Evolutionary conservation across 2,888 invertebrate genomes (phyloP), one percentile per base, ranked within the genome.

Genomic region (Eilema caniola): DNA sequence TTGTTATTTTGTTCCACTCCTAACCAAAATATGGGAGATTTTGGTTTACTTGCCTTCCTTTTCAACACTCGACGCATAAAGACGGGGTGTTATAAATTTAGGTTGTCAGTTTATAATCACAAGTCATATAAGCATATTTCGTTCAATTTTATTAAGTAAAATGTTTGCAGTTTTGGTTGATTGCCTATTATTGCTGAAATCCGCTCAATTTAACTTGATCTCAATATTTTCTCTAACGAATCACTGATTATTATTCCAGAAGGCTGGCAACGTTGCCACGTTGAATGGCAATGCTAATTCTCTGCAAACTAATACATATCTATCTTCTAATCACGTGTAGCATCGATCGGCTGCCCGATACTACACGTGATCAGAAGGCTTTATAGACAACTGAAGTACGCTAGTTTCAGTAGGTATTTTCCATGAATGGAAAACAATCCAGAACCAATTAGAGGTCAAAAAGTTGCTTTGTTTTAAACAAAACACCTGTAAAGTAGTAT

Each of bases 1-100:
- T 62, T 37, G 37, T 62, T 53, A 25, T 62, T 62, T 62, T 62
- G 25, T 62, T 41, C 53, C 16, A 20, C 47, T 47, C 5, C 53
- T 20, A 16, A 14, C 14, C 14, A 41, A 41, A 33, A 8, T 4
- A 8, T 33, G 33, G 33, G 33, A 33, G 33, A 33, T 33, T 47
- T 47, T 0, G 5, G 0, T 47, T 3, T 47, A 0, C 7, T 20
- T 20, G 20, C 20, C 20, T 20, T 5, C 47, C 20, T 47, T 47
- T 47, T 41, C 4, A 7, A 14, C 16, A 4, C 28, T 28, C 28
- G 28, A n/a, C n/a, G n/a, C n/a, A n/a, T n/a, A n/a, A 28, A 28
- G 5, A 28, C 28, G 28, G 5, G 28, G 28, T 28, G 28, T 28
- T 28, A 28, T 28, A 28, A n/a, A 33, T 33, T 33, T 33, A 33